Conservation (phyloP, 2,797 vertebrate genomes). For the Varecia variegata region DNA sequence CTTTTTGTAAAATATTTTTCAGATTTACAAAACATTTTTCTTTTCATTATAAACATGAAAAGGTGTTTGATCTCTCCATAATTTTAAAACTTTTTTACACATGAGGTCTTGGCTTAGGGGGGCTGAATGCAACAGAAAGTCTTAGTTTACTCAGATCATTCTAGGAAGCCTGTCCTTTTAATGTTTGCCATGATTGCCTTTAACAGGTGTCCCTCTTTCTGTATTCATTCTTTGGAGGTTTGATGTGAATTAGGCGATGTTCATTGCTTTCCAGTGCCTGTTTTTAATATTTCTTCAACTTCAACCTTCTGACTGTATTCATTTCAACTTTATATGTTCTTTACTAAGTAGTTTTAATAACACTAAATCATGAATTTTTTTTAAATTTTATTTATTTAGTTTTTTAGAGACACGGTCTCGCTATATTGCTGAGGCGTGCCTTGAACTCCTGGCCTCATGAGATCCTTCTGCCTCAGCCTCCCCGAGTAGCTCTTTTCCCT, state of each 20-base stretch:
- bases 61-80: constrained; percentile 69
- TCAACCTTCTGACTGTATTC: not conserved
- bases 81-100: constrained; percentile 78
- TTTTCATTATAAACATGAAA: constrained; percentile 81
- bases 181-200: constrained; percentile 71
- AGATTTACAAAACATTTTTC: constrained; percentile 80
- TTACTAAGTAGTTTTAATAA: not conserved
- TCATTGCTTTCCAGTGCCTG: constrained; percentile 84
- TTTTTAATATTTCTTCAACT: not conserved
- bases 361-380: not conserved
- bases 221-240: constrained; percentile 89
- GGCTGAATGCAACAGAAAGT: constrained; percentile 74
- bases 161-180: constrained; percentile 63
- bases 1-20: constrained; percentile 79
- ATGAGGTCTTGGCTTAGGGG: constrained; percentile 67
- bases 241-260: constrained; percentile 91
- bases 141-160: constrained; percentile 71
- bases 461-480: not conserved
- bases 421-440: not conserved
- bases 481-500: not conserved
- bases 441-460: not conserved
- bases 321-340: not conserved
- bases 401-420: not conserved
- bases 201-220: constrained; percentile 36
- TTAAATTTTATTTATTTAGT: not conserved